phyloP scores from a whole-genome alignment of 2,888 invertebrate genomes.

The Creontiades dilutus region DNA sequence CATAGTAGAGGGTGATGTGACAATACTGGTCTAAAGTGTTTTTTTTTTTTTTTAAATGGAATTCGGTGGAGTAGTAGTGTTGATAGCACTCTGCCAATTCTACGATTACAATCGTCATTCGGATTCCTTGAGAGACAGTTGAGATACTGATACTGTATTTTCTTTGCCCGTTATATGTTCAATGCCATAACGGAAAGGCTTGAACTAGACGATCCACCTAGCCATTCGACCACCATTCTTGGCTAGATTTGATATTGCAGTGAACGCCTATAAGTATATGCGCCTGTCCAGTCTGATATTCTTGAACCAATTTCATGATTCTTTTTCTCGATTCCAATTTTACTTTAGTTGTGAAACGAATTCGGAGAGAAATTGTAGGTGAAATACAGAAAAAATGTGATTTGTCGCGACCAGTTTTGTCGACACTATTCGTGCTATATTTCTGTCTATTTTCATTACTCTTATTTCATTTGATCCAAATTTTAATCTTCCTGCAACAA shows the following conservation, averaged over 20 bases:
- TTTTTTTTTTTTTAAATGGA: neutral
- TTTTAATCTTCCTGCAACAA: too few species aligned
- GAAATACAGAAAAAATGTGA: too few species aligned
- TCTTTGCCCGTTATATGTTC: constrained; percentile 28
- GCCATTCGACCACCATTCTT: constrained; percentile 48
- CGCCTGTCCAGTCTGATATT: too few species aligned
- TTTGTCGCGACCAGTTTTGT: too few species aligned
- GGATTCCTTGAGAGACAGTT: constrained; percentile 46
- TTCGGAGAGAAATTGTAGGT: too few species aligned
- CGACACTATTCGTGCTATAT: too few species aligned
- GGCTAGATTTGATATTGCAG: constrained; percentile 46
- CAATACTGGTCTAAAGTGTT: neutral
- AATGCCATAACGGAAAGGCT: constrained; percentile 50
- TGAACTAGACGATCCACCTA: constrained; percentile 40
- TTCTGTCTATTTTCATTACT: too few species aligned
- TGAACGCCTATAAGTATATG: constrained; percentile 49
- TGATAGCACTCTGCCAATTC: neutral
- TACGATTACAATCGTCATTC: neutral
- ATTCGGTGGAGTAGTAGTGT: neutral
- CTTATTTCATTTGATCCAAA: too few species aligned
- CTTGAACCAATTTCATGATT: too few species aligned
- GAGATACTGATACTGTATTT: neutral
- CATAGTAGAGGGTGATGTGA: neutral
- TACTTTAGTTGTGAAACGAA: too few species aligned
- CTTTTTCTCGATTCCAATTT: too few species aligned